Conservation (phyloP, 2,888 invertebrate species). For the Heteropelma amictum region DNA sequence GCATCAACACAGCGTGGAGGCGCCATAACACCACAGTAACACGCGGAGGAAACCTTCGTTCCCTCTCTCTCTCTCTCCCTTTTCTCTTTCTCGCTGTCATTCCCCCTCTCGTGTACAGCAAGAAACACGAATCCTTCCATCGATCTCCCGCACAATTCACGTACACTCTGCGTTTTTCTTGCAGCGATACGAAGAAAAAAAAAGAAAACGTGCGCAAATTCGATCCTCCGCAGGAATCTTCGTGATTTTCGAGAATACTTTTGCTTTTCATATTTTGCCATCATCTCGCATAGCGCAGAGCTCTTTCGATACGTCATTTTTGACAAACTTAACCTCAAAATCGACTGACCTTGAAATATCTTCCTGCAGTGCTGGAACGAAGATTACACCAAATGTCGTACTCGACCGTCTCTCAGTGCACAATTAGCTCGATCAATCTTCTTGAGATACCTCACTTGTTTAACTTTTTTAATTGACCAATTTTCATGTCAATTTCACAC, state of each 20-base stretch:
- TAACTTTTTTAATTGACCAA: background rate
- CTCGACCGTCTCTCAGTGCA: background rate
- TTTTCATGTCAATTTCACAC: background rate
- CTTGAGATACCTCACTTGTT: background rate
- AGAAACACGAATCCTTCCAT: background rate
- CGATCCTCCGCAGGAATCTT: too few relatives aligned
- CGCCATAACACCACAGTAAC: constrained; percentile 35
- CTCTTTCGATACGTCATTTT: background rate
- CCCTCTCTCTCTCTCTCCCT: constrained; percentile 9
- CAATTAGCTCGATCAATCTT: background rate
- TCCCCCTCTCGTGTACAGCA: too few relatives aligned
- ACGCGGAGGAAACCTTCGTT: constrained; percentile 33
- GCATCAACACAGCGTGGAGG: constrained; percentile 29
- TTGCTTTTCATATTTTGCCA: too few relatives aligned
- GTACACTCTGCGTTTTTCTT: background rate
- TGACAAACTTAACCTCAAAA: background rate
- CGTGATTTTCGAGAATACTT: too few relatives aligned
- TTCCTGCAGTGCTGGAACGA: background rate
- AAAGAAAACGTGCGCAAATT: too few relatives aligned
- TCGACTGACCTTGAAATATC: constrained; percentile 14
- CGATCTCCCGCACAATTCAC: background rate
- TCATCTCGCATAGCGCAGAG: too few relatives aligned
- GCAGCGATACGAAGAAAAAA: background rate
- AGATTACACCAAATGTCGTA: background rate
- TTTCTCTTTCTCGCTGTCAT: background rate